phyloP scores from a whole-genome alignment of 2,113 vertebrate genomes.

The Dasyurus viverrinus region DNA sequence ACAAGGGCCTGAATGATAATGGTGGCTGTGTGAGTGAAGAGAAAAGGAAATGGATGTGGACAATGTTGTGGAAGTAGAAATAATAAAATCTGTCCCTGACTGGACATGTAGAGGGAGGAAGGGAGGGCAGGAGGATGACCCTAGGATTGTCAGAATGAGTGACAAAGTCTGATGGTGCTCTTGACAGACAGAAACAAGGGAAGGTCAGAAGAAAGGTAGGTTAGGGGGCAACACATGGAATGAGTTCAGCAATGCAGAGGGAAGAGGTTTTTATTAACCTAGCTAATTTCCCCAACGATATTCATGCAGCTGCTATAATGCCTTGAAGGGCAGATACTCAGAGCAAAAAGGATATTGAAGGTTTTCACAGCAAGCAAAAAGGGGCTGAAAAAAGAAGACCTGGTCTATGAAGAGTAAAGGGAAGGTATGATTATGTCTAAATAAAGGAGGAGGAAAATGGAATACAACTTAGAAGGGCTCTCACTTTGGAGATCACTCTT shows the following conservation, averaged over 20 bases:
- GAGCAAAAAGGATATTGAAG: neutral
- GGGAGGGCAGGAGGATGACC: neutral
- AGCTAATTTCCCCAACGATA: neutral
- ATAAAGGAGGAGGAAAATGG: neutral
- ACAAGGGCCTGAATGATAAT: neutral
- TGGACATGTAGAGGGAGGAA: neutral
- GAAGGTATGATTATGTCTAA: neutral
- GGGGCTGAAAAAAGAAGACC: neutral
- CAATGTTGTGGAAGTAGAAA: neutral
- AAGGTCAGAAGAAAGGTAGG: neutral
- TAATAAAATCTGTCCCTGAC: neutral
- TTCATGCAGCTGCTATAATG: neutral
- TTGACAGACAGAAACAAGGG: neutral
- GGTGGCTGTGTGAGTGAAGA: neutral
- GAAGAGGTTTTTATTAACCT: too few relatives aligned
- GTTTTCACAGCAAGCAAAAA: neutral
- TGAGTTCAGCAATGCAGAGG: neutral
- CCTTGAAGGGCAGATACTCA: neutral
- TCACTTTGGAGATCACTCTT: neutral
- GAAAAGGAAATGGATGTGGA: neutral
- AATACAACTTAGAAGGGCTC: neutral
- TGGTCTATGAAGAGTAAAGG: neutral
- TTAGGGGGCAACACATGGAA: neutral
- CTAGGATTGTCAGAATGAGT: neutral
- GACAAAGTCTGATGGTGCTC: neutral